These are phyloP conservation scores for Saccostrea cuccullata DNA, from an alignment of 1,140 invertebrate genomes.

Conservation along the genomic window DNA sequence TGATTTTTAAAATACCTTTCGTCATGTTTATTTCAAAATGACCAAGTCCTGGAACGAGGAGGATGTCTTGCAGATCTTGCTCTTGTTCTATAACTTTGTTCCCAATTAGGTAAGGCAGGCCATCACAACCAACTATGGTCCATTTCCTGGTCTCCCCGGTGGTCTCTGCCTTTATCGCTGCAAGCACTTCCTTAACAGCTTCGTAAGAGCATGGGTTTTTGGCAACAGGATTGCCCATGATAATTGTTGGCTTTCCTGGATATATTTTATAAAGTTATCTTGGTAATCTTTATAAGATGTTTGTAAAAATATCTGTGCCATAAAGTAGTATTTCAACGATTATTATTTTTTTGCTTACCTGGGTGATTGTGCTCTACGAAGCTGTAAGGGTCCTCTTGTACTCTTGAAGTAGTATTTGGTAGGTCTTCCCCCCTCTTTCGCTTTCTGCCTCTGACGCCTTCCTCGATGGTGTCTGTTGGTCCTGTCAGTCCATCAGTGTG, in stretches of 20 bases:
- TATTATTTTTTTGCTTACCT: no score
- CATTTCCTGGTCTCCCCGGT: no score
- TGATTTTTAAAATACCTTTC: no score
- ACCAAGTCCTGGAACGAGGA: no score
- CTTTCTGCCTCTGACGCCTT: background rate
- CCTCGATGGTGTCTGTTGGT: conserved; percentile 15
- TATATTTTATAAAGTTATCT: background rate
- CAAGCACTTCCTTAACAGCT: conserved; percentile 19
- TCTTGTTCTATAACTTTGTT: no score
- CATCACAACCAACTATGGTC: no score
- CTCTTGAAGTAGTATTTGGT: background rate
- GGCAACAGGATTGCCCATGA: conserved; percentile 22
- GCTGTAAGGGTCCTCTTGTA: background rate
- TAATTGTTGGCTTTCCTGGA: background rate
- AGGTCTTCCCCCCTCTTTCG: background rate
- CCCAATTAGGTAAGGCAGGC: no score
- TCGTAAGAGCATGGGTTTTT: conserved; percentile 38
- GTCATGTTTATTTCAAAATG: no score
- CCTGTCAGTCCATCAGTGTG: conserved; percentile 1
- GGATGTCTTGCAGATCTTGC: no score
- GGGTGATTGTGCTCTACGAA: no score
- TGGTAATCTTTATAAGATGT: background rate
- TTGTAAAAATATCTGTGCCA: background rate
- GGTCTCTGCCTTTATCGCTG: background rate
- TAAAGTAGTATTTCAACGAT: conserved; percentile 28